phyloP scores from a whole-genome alignment of 2,797 vertebrate genomes.

The Aeoliscus strigatus region DNA sequence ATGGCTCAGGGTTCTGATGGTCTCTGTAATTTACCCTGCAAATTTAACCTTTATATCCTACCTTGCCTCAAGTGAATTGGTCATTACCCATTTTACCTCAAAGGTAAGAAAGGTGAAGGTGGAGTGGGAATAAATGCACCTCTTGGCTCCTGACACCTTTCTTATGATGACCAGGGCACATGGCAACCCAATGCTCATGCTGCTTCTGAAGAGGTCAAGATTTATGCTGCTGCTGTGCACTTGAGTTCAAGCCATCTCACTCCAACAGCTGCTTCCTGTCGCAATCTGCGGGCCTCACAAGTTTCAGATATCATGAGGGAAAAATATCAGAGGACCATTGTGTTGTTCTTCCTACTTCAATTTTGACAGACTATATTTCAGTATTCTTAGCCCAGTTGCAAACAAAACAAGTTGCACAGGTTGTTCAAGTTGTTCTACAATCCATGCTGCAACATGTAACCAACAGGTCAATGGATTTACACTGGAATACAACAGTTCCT shows the following conservation, averaged over 20 bases:
- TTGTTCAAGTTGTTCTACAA: too few species aligned
- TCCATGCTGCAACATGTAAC: too few species aligned
- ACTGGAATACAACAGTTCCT: background rate
- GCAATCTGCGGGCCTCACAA: conserved; percentile 42
- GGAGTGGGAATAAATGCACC: too few species aligned
- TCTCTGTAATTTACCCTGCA: conserved; percentile 8
- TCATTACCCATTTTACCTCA: conserved; percentile 42
- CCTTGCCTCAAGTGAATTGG: conserved; percentile 21
- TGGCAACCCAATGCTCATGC: conserved; percentile 29
- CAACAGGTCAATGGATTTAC: background rate
- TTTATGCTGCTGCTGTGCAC: conserved; percentile 39
- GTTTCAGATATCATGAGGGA: conserved; percentile 33
- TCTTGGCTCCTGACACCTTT: too few species aligned
- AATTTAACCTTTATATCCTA: conserved; percentile 7
- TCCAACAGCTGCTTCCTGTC: conserved; percentile 56
- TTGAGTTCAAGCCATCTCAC: conserved; percentile 39
- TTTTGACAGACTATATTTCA: conserved; percentile 10
- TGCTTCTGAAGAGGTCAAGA: conserved; percentile 38
- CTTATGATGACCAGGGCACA: conserved; percentile 55
- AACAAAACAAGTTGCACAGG: background rate
- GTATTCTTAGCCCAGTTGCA: background rate
- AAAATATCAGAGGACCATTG: conserved; percentile 17
- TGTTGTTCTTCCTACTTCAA: conserved; percentile 15
- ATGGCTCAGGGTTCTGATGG: too few species aligned
- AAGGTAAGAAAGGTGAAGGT: conserved; percentile 25